Conservation (phyloP, 2,888 invertebrate genomes). For the Rhabditoides inermis region DNA sequence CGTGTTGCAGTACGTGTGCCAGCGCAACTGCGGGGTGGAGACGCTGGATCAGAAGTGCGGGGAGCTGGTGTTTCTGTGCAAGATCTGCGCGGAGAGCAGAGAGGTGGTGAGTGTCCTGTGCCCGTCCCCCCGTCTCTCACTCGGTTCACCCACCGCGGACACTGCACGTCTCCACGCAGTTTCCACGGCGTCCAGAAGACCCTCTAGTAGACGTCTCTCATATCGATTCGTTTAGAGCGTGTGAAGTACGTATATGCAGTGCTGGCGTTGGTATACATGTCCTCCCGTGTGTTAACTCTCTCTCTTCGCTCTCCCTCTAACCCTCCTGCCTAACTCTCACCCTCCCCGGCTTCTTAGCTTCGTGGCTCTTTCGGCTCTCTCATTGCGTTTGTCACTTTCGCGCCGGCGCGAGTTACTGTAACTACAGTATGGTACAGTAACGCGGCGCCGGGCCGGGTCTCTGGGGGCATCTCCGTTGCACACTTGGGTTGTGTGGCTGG, state of each 20-base stretch:
- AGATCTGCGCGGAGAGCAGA: slow-evolving; percentile 85
- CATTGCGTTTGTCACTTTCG: too few relatives aligned
- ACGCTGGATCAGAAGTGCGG: slow-evolving; percentile 58
- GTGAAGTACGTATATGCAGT: too few relatives aligned
- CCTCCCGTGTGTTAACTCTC: background rate
- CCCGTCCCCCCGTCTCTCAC: background rate
- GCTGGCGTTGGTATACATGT: too few relatives aligned
- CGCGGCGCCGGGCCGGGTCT: background rate
- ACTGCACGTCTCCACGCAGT: too few relatives aligned
- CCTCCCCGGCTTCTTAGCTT: background rate
- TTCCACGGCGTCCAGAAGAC: too few relatives aligned
- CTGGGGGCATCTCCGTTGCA: background rate
- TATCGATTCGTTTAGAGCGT: too few relatives aligned
- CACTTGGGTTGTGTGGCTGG: background rate
- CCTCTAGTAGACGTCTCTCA: too few relatives aligned
- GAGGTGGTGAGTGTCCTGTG: slow-evolving; percentile 58
- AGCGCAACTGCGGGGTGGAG: slow-evolving; percentile 62
- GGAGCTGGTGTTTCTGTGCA: slow-evolving; percentile 67
- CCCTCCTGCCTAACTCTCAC: background rate
- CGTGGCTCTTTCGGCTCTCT: too few relatives aligned
- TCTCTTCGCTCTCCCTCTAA: background rate
- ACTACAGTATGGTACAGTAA: too few relatives aligned
- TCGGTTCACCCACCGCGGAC: background rate
- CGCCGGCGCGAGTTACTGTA: too few relatives aligned
- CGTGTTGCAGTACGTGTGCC: slow-evolving; percentile 51